Evolutionary conservation across 2,797 vertebrate genomes (phyloP).

Genomic region (Danio tinwini): DNA sequence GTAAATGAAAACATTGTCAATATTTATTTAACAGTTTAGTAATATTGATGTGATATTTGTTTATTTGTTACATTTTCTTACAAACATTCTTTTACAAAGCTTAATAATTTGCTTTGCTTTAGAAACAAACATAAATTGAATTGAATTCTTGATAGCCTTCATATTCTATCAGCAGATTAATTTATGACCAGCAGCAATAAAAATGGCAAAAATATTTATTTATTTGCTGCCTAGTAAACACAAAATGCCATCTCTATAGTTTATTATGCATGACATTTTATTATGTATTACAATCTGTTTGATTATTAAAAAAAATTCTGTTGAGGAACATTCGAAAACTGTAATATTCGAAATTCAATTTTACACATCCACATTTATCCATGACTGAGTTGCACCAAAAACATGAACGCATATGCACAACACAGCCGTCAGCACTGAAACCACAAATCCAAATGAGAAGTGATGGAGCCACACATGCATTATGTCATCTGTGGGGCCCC

Average conservation of each 20-base stretch:
- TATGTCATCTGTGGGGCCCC: slow-evolving; percentile 26
- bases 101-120: too few relatives aligned
- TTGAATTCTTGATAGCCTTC: background rate
- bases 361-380: background rate
- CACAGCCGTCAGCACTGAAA: slow-evolving; percentile 23
- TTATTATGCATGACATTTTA: background rate
- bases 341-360: background rate
- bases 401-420: background rate
- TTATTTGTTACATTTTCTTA: too few relatives aligned
- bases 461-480: slow-evolving; percentile 43
- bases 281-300: background rate
- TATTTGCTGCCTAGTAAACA: background rate
- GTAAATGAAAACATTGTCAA: too few relatives aligned
- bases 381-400: background rate
- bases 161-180: background rate
- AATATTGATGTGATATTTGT: too few relatives aligned
- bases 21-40: too few relatives aligned
- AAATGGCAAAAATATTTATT: background rate
- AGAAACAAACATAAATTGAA: too few relatives aligned
- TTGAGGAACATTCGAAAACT: background rate
- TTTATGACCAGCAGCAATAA: background rate
- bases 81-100: too few relatives aligned
- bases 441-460: slow-evolving; percentile 16
- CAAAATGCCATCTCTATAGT: background rate
- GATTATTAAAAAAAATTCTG: background rate